Percentiles rank a stretch among this genome's conserved stretches.
Conservation (phyloP, 2,113 vertebrate genomes). For the Alexandromys fortis region DNA sequence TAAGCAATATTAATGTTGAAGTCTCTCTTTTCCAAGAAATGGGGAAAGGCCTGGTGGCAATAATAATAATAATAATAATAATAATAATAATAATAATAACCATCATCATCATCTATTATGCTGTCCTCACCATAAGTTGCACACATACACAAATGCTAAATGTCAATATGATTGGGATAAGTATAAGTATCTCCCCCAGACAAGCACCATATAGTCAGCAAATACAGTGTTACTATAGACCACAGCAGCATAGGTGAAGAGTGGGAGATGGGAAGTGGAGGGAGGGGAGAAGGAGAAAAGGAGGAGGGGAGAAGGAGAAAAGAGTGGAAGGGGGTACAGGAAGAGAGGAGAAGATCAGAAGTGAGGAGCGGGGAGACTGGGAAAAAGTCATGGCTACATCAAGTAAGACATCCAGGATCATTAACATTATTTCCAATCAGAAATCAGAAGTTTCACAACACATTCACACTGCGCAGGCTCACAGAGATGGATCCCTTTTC, state of each 20-base stretch:
- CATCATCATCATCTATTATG: neutral
- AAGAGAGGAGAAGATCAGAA: neutral
- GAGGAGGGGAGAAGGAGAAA: too few relatives aligned
- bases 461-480: neutral
- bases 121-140: neutral
- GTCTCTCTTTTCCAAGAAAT: neutral
- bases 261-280: too few relatives aligned
- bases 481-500: neutral
- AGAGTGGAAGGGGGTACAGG: neutral
- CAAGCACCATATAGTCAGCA: neutral
- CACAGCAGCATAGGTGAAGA: neutral
- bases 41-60: neutral
- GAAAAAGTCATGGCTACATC: neutral
- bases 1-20: neutral
- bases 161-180: neutral
- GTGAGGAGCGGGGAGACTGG: too few relatives aligned
- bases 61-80: neutral
- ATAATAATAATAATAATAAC: too few relatives aligned
- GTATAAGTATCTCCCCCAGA: too few relatives aligned
- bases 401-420: neutral
- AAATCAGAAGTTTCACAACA: conserved; percentile 1
- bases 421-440: conserved; percentile 43
- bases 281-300: too few relatives aligned
- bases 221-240: neutral
- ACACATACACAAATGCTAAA: neutral